Evolutionary conservation across 2,113 vertebrate species (phyloP).

Genomic region (Leptobrachium leishanense): DNA sequence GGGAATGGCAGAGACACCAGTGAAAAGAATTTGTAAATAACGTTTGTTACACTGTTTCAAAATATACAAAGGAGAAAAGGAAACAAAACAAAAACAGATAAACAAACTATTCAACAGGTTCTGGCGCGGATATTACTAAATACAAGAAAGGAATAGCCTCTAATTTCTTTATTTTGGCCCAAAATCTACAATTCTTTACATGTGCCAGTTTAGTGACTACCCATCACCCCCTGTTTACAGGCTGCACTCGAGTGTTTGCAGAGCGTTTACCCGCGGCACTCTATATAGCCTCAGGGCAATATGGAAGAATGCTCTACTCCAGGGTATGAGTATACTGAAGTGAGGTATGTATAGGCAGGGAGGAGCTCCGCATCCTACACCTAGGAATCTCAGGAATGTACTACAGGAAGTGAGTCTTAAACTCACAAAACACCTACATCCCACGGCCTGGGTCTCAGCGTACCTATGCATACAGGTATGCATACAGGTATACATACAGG

Average conservation of each 20-base stretch:
- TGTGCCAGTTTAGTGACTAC: too few species aligned
- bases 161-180: too few species aligned
- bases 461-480: conserved; percentile 1
- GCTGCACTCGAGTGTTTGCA: not conserved
- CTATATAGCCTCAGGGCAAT: not conserved
- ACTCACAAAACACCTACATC: conserved; percentile 19
- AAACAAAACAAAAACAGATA: too few species aligned
- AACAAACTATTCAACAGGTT: too few species aligned
- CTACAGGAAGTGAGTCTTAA: conserved; percentile 1
- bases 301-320: conserved; percentile 23
- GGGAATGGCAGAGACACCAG: too few species aligned
- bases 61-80: too few species aligned
- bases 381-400: conserved; percentile 34
- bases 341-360: conserved; percentile 21
- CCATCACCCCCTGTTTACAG: too few species aligned
- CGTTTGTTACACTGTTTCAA: too few species aligned
- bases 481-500: not conserved
- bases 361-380: not conserved
- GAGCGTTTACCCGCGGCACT: not conserved
- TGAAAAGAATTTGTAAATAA: too few species aligned
- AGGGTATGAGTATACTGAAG: conserved; percentile 16
- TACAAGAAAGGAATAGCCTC: too few species aligned
- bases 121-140: too few species aligned
- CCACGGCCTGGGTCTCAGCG: not conserved
- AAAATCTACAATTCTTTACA: too few species aligned